Conservation (phyloP, 1,140 invertebrate genomes). For the Laupala kohalensis region DNA sequence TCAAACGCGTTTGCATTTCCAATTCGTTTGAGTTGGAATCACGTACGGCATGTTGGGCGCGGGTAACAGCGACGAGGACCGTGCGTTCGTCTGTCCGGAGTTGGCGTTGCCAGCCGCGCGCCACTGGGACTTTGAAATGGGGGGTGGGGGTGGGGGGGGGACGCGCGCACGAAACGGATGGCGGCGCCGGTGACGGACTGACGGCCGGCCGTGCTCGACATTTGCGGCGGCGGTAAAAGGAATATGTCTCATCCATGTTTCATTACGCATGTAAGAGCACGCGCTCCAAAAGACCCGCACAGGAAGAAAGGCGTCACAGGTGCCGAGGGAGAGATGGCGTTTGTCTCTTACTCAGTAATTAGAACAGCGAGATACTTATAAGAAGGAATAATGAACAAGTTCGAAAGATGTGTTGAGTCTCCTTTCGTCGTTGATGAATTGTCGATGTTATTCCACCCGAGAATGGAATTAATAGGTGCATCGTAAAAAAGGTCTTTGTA, state of each 20-base stretch:
- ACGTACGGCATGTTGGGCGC: not conserved
- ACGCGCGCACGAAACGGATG: not conserved
- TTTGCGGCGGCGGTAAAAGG: not conserved
- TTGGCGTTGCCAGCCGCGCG: no score
- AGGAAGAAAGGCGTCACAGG: not conserved
- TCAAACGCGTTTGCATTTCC: not conserved
- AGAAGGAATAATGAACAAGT: not conserved
- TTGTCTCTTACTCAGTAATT: not conserved
- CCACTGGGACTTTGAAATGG: no score
- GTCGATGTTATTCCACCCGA: no score
- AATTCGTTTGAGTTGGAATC: not conserved
- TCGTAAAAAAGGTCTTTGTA: no score
- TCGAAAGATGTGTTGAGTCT: not conserved
- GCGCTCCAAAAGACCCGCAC: no score
- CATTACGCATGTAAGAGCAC: not conserved
- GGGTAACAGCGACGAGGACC: not conserved
- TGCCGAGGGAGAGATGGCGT: not conserved
- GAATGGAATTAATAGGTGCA: no score
- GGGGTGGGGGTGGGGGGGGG: no score
- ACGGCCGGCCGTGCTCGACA: not conserved
- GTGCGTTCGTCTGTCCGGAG: no score
- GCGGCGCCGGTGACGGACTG: no score
- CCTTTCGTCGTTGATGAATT: not conserved
- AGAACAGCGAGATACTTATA: not conserved
- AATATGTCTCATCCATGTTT: not conserved